A percentile compares a stretch with the other conserved stretches of the same genome.
These are phyloP conservation scores for Leucania comma DNA, from an alignment of 2,888 invertebrate species.

Conservation along the genomic window DNA sequence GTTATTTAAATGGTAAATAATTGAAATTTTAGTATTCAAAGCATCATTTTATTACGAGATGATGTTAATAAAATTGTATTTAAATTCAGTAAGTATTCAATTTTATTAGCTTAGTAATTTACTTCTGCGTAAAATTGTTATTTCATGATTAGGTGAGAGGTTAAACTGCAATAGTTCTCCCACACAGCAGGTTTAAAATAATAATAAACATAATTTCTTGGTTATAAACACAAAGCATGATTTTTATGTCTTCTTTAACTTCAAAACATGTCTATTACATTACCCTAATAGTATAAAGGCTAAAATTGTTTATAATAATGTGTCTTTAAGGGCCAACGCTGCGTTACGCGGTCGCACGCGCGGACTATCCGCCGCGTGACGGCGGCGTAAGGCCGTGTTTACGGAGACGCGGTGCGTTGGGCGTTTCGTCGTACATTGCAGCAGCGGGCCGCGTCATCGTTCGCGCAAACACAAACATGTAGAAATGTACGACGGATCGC, in stretches of 20 bases:
- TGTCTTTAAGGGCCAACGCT: too few relatives aligned
- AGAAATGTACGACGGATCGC: too few relatives aligned
- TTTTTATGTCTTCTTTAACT: slow-evolving; percentile 8
- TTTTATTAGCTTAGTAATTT: slow-evolving; percentile 28
- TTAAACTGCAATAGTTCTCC: slow-evolving; percentile 24
- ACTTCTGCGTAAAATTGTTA: slow-evolving; percentile 30
- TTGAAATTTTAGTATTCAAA: slow-evolving; percentile 1
- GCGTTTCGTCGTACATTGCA: too few relatives aligned
- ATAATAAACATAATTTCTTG: neutral
- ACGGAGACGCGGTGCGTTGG: too few relatives aligned
- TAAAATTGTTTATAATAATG: too few relatives aligned
- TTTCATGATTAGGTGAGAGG: slow-evolving; percentile 43
- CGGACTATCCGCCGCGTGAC: too few relatives aligned
- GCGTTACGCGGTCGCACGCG: too few relatives aligned
- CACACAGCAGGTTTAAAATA: neutral
- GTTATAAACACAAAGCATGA: neutral
- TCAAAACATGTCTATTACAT: too few relatives aligned
- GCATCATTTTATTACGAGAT: slow-evolving; percentile 1
- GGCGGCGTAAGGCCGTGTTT: too few relatives aligned
- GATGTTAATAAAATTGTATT: neutral
- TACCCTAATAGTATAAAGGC: too few relatives aligned
- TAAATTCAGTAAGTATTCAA: slow-evolving; percentile 17
- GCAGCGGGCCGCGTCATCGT: too few relatives aligned
- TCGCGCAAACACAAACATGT: too few relatives aligned
- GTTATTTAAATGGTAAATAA: neutral